Base-by-base conservation (phyloP, 2,797 vertebrate genomes). In the Oryzias sinensis region DNA sequence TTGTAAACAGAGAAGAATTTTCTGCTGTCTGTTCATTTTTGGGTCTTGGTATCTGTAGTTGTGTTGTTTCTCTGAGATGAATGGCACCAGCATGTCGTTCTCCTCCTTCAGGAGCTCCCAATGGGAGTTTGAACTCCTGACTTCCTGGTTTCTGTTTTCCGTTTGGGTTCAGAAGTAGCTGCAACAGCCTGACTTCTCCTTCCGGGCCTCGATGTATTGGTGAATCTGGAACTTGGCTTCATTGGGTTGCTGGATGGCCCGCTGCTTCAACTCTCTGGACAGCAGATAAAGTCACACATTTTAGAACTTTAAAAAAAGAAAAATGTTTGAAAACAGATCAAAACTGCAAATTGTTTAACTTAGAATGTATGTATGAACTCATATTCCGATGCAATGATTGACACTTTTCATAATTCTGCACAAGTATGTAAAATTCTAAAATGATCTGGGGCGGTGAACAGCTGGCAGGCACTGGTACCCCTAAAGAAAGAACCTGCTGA, bases 141-240 rank as follows among this genome's bases (percentile, higher is more conserved):
- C 4, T 37, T 37, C 29, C 64, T 58, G 65, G 65, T 65, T 62
- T 52, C n/a, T 14, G 49, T 24, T 24, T 56, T 40, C 8, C 46
- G 29, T 43, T 5, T 20, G 16, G 42, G 6, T 44, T 74, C 44
- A 89, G 59, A 87, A 93, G 68, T 81, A 79, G 14, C 91, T 89
- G 70, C 97, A 98, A 87, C 96, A 97, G 87, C 84, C 78, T 4
- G 92, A 70, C 66, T 90, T 95, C 88, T 95, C 91, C 89, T 93
- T 95, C 88, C 94, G 92, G 0, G 93, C 90, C 72, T 97, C 93
- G 0, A 98, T 95, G 62, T 95, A 98, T 57, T 96, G 90, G 0
- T 95, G 94, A 81, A 98, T 97, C 85, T 96, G 94, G 89, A 98
- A 98, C 73, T 87, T 93, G 57, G 94, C 93, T 59, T 95, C 92